phyloP scores from a whole-genome alignment of 2,113 vertebrate species.

The Anoplopoma fimbria region DNA sequence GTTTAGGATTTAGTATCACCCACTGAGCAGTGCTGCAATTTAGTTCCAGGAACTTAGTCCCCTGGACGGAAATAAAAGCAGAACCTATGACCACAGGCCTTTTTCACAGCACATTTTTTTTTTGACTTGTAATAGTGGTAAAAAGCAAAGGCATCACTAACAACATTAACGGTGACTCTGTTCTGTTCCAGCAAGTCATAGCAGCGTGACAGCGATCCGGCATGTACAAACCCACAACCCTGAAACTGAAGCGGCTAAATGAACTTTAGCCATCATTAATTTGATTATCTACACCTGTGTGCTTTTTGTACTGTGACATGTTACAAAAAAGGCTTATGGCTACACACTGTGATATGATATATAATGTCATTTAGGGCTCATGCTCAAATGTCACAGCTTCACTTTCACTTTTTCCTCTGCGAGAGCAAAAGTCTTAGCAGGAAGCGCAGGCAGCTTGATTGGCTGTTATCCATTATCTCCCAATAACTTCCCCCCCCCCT shows the following conservation, averaged over 20 bases:
- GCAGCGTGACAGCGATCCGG: background rate
- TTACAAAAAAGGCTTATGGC: background rate
- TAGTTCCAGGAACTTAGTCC: background rate
- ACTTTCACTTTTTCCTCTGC: background rate
- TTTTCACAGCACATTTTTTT: background rate
- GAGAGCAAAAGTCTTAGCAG: background rate
- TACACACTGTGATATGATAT: background rate
- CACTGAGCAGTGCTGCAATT: background rate
- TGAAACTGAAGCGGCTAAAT: background rate
- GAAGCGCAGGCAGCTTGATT: slow-evolving; percentile 11
- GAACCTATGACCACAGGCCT: background rate
- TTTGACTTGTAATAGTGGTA: background rate
- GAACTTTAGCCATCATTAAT: background rate
- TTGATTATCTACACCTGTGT: background rate
- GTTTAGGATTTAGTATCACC: background rate
- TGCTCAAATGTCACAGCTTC: background rate
- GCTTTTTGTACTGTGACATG: background rate
- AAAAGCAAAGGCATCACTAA: slow-evolving; percentile 5
- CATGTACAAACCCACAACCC: background rate
- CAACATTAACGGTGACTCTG: slow-evolving; percentile 1
- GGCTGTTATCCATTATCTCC: slow-evolving; percentile 40
- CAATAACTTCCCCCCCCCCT: background rate
- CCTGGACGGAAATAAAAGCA: background rate
- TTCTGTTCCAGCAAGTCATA: background rate
- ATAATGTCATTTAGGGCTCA: background rate